Percentiles rank a stretch among this genome's conserved stretches.
These are phyloP conservation scores for Macrotrachela quadricornifera DNA, from an alignment of 1,140 invertebrate species.

Conservation along the genomic window DNA sequence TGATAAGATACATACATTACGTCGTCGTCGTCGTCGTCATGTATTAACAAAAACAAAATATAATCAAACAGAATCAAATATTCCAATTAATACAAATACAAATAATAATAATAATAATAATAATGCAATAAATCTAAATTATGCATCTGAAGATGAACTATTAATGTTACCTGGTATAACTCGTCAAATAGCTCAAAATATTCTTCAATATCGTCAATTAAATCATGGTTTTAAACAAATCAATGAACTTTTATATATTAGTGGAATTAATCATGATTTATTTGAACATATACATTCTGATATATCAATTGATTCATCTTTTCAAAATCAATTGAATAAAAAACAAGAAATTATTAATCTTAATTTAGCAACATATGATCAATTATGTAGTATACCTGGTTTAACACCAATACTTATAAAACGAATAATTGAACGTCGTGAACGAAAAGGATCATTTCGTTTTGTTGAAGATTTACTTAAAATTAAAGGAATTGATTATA, in stretches of 20 bases:
- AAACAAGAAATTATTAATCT: conserved; percentile 26
- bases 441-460: conserved; percentile 45
- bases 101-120: too few species aligned
- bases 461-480: conserved; percentile 38
- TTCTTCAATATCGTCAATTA: conserved; percentile 48
- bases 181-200: conserved; percentile 45
- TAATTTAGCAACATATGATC: conserved; percentile 45
- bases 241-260: conserved; percentile 45
- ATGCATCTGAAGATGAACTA: conserved; percentile 46
- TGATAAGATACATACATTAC: too few species aligned
- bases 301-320: conserved; percentile 34
- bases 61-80: too few species aligned
- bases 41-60: too few species aligned
- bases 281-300: conserved; percentile 40
- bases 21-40: too few species aligned
- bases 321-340: background rate
- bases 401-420: conserved; percentile 24
- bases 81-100: too few species aligned
- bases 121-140: conserved; percentile 35
- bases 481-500: conserved; percentile 37
- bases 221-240: conserved; percentile 54
- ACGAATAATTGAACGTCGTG: conserved; percentile 44
- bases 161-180: conserved; percentile 52
- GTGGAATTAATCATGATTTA: too few species aligned
- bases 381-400: conserved; percentile 52